phyloP scores from a whole-genome alignment of 2,797 vertebrate species.

The Sebastes iracundus region DNA sequence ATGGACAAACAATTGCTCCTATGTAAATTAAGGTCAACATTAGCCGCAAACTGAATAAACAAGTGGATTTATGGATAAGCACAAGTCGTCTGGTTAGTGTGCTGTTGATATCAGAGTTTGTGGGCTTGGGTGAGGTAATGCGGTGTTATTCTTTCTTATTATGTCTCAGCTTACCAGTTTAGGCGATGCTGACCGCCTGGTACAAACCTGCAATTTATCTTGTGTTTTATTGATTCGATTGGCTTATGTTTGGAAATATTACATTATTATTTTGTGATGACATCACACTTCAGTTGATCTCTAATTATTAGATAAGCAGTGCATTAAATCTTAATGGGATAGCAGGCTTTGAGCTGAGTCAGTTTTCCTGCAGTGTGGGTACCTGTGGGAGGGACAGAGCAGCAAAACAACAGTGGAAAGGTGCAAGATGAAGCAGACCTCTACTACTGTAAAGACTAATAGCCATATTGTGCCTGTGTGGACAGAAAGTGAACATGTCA shows the following conservation, averaged over 20 bases:
- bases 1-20: not conserved
- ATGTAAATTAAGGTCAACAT: not conserved
- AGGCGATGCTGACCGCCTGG: not conserved
- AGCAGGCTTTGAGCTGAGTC: not conserved
- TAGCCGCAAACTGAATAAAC: not conserved
- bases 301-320: slow-evolving; percentile 6
- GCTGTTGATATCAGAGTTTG: not conserved
- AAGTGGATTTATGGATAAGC: not conserved
- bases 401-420: not conserved
- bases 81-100: not conserved
- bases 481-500: not conserved
- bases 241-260: slow-evolving; percentile 8
- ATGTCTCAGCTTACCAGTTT: slow-evolving; percentile 34
- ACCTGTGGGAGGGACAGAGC: not conserved
- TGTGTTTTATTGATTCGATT: not conserved
- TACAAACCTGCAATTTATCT: slow-evolving; percentile 2
- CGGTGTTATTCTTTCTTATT: slow-evolving; percentile 17
- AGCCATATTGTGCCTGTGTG: not conserved
- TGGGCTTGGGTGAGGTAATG: slow-evolving; percentile 8
- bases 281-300: not conserved
- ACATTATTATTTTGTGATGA: not conserved
- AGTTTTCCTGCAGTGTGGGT: not conserved
- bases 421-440: not conserved
- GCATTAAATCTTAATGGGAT: slow-evolving; percentile 7
- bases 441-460: not conserved